Base-by-base conservation (phyloP, 1,140 invertebrate genomes). In the Bombus sibiricus region DNA sequence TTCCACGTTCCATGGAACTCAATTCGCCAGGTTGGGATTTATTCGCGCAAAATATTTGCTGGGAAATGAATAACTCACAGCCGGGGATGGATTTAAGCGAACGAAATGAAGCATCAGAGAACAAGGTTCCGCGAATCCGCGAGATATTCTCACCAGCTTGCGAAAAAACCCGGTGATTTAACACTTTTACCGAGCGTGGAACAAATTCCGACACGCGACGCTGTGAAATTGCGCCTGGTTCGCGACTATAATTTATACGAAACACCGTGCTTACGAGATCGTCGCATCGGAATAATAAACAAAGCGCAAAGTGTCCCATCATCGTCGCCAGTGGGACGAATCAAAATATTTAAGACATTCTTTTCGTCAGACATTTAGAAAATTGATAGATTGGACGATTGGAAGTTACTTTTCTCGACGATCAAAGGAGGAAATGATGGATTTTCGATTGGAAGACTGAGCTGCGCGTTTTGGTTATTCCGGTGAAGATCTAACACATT, bases 221-320 rank as follows among this genome's bases (percentile, higher is more conserved):
- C 59, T 66, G 73, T 53, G 84, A 89, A 89, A 88, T 89, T 85
- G 87, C 83, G 43, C 78, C 82, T 43, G 37, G 57, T 57, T 34
- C 18, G 59, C 47, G 5, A 53, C 47, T 53, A 62, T 88, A 88
- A 89, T 89, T 89, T 88, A 89, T 88, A 74, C 83, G 28, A 53
- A 9, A 22, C 15, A 2, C 28, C 34, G 37, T 34, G 59, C 28
- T 68, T 62, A 18, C 74, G 59, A 72, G 41, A 18, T 37, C 53
- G n/a, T 81, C 59, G 74, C 77, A 72, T 47, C 53, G 73, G 75
- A 89, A 88, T 89, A 88, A 85, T 81, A 86, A 86, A 89, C 75
- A 81, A 69, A 85, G 32, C 4, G 43, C 39, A 47, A 71, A 57
- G 0, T 22, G 43, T n/a, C 12, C 43, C 9, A 18, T 10, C 0